Conservation (phyloP, 2,797 vertebrate species). For the Tarsius wallacei region DNA sequence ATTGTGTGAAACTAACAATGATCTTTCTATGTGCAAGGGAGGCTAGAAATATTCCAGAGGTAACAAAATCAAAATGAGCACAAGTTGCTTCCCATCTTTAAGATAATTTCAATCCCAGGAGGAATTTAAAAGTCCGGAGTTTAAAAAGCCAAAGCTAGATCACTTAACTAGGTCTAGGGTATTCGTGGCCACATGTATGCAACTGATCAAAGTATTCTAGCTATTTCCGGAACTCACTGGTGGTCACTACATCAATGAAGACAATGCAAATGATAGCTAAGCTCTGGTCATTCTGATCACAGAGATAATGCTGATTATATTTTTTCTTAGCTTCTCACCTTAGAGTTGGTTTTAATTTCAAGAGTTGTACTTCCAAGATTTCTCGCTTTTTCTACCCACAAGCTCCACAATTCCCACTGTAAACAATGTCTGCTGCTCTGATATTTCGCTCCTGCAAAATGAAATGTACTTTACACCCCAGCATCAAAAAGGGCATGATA, state of each 20-base stretch:
- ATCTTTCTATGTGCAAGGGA: conserved; percentile 92
- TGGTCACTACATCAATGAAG: not conserved
- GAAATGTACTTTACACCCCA: not conserved
- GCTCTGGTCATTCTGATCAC: not conserved
- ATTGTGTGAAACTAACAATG: conserved; percentile 93
- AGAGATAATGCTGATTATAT: not conserved
- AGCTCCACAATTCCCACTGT: not conserved
- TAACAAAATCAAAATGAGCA: conserved; percentile 66
- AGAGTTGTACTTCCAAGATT: conserved; percentile 14
- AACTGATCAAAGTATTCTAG: not conserved
- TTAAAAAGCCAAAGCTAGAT: not conserved
- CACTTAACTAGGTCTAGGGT: not conserved
- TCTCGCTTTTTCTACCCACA: not conserved
- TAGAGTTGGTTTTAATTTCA: conserved; percentile 37
- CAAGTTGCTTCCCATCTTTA: conserved; percentile 65
- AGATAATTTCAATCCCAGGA: conserved; percentile 52
- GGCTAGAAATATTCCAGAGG: conserved; percentile 80
- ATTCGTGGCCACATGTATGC: not conserved
- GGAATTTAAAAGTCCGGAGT: not conserved
- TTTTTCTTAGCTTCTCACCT: conserved; percentile 53
- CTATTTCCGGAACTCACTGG: not conserved
- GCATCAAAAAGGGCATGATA: not conserved
- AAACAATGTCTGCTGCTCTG: not conserved
- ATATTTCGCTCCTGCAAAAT: not conserved
- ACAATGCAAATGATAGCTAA: not conserved